Evolutionary conservation across 1,140 invertebrate species (phyloP), one percentile per base, ranked within the genome.

Genomic region (Pomacea maculata): DNA sequence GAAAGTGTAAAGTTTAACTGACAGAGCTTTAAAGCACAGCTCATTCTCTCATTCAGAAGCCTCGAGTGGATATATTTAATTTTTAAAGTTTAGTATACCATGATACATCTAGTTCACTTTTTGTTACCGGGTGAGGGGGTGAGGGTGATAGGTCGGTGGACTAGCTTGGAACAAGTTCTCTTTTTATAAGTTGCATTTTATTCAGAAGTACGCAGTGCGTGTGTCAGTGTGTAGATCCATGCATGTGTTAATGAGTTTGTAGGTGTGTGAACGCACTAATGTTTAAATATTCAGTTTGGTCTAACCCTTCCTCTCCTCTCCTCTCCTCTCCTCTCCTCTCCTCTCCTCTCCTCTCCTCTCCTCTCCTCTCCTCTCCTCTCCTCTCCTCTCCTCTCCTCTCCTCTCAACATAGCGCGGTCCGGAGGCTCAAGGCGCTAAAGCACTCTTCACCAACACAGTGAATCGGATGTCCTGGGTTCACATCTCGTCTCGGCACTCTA

Each of bases 341-440:
- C 25, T 25, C 25, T 25, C 25, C 25, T 25, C 25, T 25, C 25
- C 25, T 25, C 25, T 25, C 25, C 25, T 25, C 25, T 25, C 25
- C 25, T 25, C 25, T 25, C 25, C 25, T 25, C 25, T 25, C 25
- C 25, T 25, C 25, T 25, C 25, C 25, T 25, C 25, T 25, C 25
- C 25, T 25, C 25, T 25, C 25, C 25, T 25, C 25, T 25, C 25
- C 25, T 25, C 25, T 25, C n/a, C n/a, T 67, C n/a, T 67, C n/a
- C 64, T 67, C 34, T 67, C 34, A 45, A 45, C 34, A 4, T 25
- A 25, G 25, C 25, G 25, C 25, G 25, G 25, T 45, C 34, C 6
- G 0, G 0, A 1, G 34, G 34, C 34, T 0, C 34, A 6, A 45
- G 34, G 34, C 1, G 2, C 1, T 45, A 2, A 45, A 45, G 0